Base-by-base conservation (phyloP, 2,888 invertebrate genomes). In the Pterostichus niger region DNA sequence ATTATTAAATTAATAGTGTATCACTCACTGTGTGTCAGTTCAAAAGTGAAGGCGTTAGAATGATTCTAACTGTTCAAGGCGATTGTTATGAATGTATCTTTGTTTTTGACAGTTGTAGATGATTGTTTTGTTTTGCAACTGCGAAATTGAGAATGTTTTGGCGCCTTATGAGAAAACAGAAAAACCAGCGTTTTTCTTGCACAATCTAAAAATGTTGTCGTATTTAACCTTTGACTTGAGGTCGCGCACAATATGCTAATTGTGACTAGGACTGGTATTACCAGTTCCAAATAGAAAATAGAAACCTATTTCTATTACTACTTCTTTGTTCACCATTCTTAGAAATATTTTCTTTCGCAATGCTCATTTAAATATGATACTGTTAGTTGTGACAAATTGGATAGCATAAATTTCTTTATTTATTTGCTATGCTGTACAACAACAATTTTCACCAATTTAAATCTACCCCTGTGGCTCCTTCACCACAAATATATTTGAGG, bases 221-320 rank as follows among this genome's bases (percentile, higher is more conserved):
- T 24, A 64, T 31, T 80, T 71, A 82, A 82, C 81, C 81, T 73
- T 73, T 73, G 81, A 82, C 81, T 44, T 82, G 40, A 82, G 73
- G 81, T 82, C 59, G 24, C 56, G 24, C 33, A 56, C 81, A 24
- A n/a, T 71, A 82, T 82, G 73, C 13, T 73, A 82, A 82, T 82
- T 59, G n/a, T 52, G 31, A 4, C 6, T 17, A 13, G 11, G 33
- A 64, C 64, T 35, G 64, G 81, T 82, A 15, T 71, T 31, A 15
- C 81, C 40, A 73, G 73, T 82, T 73, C 33, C 4, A 64, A 64
- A 64, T 64, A 64, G 33, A 64, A 64, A 56, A 56, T 56, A 56
- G 56, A 56, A 56, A 56, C 2, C 15, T 24, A 24, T 3, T 24
- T 2, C 3, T 24, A 24, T 24, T 24, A 49, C 13, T 49, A 49